Evolutionary conservation across 2,797 vertebrate genomes (phyloP), one percentile per base, ranked within the genome.

Genomic region (Melanotaenia trifasciata): DNA sequence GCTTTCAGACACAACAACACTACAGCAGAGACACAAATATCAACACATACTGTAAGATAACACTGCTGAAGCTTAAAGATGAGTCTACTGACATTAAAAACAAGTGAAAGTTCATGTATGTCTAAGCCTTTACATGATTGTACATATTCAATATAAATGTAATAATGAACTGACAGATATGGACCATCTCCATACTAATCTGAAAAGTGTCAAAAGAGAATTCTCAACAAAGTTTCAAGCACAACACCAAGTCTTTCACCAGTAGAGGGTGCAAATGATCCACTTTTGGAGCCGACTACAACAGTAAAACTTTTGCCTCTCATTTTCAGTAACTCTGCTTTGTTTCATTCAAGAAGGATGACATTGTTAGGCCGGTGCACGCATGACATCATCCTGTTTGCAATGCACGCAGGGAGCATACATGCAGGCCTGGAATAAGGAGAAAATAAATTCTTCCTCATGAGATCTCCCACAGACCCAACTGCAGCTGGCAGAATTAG

Each of bases 201-300:
- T 16, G 14, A 43, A 43, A 43, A 43, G 16, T 43, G 14, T n/a
- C 45, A n/a, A n/a, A 20, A n/a, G 18, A 47, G 1, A 12, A 58
- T 28, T 35, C 3, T 11, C 32, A 3, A n/a, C 9, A 10, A n/a
- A 22, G 47, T 0, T 50, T 11, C 7, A 2, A 50, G 40, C 20
- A 57, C 5, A 43, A 36, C 11, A 11, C 22, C 6, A 3, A 2
- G 4, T 0, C 6, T 64, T 68, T 51, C 5, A 53, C 80, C 91
- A 86, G 36, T 60, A 90, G 92, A 85, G 84, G 88, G 79, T 56
- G 24, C 24, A 35, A 70, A 22, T 75, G 60, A 18, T 74, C 54
- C 68, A 85, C 24, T 74, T 71, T 0, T 47, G n/a, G n/a, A 54
- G 62, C 11, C 60, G 58, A 47, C 8, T 9, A 28, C 2, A 28